Conservation (phyloP, 2,888 invertebrate genomes). For the Aplocera efformata region DNA sequence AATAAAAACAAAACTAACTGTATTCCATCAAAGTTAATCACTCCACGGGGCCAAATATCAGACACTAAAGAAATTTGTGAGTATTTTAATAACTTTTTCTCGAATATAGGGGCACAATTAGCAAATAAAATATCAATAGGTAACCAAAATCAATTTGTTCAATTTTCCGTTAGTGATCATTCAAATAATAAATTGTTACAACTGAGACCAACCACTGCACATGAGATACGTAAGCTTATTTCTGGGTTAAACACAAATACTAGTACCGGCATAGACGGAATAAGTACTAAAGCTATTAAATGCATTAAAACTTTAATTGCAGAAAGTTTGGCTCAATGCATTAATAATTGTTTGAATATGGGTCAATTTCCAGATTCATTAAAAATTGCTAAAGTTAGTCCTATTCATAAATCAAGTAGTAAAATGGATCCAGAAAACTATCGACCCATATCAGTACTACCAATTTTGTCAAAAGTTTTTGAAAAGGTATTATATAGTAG, state of each 20-base stretch:
- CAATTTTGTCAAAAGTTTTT: too few species aligned
- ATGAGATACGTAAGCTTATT: constrained; percentile 10
- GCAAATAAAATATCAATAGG: background rate
- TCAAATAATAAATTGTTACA: too few species aligned
- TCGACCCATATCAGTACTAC: too few species aligned
- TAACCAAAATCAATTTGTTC: too few species aligned
- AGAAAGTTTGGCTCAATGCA: background rate
- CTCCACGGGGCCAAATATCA: background rate
- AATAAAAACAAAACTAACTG: constrained; percentile 15
- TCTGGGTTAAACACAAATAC: constrained; percentile 5
- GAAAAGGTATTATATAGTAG: too few species aligned
- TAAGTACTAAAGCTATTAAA: constrained; percentile 12
- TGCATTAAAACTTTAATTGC: constrained; percentile 4
- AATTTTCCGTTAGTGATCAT: too few species aligned
- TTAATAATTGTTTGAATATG: background rate
- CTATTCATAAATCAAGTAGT: background rate
- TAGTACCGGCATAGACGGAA: constrained; percentile 14
- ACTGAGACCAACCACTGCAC: background rate
- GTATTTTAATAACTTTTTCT: background rate
- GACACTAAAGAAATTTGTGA: background rate
- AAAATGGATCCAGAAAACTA: too few species aligned
- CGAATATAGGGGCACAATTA: background rate
- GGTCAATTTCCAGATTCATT: constrained; percentile 4
- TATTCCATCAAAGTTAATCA: constrained; percentile 3
- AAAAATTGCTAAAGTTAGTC: constrained; percentile 9